Evolutionary conservation across 2,797 vertebrate genomes (phyloP), one percentile per base, ranked within the genome.

Genomic region (Caiman crocodilus): DNA sequence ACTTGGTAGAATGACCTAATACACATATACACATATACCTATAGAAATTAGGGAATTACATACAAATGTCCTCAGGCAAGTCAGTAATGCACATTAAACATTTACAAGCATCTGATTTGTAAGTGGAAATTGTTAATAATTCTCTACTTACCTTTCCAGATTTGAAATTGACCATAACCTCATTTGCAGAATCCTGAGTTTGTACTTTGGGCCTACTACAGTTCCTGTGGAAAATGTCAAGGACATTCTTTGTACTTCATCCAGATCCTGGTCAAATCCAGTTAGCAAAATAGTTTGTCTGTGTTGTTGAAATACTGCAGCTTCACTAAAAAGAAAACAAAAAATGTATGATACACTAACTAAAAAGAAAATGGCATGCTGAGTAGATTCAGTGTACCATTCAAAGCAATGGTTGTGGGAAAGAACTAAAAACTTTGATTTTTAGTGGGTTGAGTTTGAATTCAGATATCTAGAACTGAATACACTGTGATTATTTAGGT

Each of bases 121-220:
- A 79, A 23, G 26, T 1, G 55, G 26, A 69, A 85, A n/a, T 56
- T 13, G 6, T 81, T 65, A 59, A n/a, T 85, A 73, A 84, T 76
- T 6, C 59, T 42, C 28, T 50, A 28, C 97, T 97, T 87, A 98
- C 98, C 98, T 98, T n/a, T 97, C 91, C 30, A 97, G 96, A 58
- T 97, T 88, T 60, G 78, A 93, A n/a, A 98, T 94, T 2, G 98
- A 95, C 63, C 85, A 95, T 74, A 98, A 92, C 89, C 95, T 98
- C 94, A 98, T 94, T 26, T 96, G 96, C 30, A 98, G 94, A 85
- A 98, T 96, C 93, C 97, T 96, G 74, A 98, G 97, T 86, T 98
- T 98, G 89, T 98, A 95, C 87, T 94, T 98, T 0, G 98, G 97
- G 65, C 98, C 97, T 3, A 97, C 42, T 55, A 97, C 9, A 50